Evolutionary conservation across 2,113 vertebrate genomes (phyloP).

Genomic region (Bettongia penicillata): DNA sequence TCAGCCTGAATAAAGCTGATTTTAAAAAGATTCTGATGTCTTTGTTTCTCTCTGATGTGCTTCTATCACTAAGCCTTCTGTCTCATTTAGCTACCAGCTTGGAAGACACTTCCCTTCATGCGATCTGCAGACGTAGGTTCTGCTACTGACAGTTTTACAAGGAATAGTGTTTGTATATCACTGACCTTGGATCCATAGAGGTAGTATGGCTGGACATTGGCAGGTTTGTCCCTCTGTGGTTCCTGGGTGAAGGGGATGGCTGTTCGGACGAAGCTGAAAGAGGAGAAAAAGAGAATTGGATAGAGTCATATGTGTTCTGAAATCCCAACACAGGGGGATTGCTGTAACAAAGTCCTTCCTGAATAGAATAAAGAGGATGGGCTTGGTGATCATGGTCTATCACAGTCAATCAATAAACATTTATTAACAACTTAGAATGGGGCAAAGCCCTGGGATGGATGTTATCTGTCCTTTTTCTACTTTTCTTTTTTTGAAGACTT

Average conservation of each 20-base stretch:
- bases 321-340: neutral
- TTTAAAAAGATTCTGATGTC: neutral
- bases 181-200: slow-evolving; percentile 98
- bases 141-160: slow-evolving; percentile 55
- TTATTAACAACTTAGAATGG: neutral
- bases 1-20: neutral
- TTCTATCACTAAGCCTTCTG: neutral
- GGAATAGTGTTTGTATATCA: neutral
- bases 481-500: neutral
- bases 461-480: neutral
- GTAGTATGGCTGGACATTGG: slow-evolving; percentile 99
- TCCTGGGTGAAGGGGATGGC: slow-evolving; percentile 99
- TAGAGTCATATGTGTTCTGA: neutral
- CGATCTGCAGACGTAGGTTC: neutral
- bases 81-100: neutral
- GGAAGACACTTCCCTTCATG: neutral
- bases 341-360: neutral
- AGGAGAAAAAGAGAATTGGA: slow-evolving; percentile 12
- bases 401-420: neutral
- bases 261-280: slow-evolving; percentile 95
- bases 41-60: slow-evolving; percentile 37
- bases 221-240: slow-evolving; percentile 97
- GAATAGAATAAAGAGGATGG: neutral
- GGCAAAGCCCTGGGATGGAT: neutral
- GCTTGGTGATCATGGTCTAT: neutral